phyloP scores from a whole-genome alignment of 2,113 vertebrate species.

The Nanger granti region DNA sequence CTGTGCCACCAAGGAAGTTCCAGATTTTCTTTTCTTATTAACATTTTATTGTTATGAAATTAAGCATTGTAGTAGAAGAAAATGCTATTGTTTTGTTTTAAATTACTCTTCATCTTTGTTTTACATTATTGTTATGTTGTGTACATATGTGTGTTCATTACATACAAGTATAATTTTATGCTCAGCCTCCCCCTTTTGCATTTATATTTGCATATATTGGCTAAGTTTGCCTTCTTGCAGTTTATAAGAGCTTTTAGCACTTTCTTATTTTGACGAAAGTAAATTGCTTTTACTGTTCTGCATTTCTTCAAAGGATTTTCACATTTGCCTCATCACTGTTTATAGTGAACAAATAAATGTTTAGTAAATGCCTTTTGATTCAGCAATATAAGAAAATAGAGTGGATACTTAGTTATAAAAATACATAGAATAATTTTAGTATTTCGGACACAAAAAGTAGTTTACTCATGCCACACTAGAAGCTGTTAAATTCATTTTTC shows the following conservation, averaged over 20 bases:
- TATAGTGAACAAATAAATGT: not conserved
- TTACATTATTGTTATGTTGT: not conserved
- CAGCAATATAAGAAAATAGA: not conserved
- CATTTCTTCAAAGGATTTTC: not conserved
- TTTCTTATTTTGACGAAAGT: not conserved
- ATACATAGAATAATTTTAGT: not conserved
- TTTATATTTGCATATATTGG: not conserved
- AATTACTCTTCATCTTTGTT: not conserved
- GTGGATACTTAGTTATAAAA: not conserved
- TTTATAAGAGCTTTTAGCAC: not conserved
- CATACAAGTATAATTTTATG: accelerated
- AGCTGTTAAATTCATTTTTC: not conserved
- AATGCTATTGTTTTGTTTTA: not conserved
- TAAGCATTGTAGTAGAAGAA: not conserved
- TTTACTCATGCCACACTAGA: not conserved
- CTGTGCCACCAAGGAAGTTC: not conserved
- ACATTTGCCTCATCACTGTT: not conserved
- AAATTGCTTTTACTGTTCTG: not conserved
- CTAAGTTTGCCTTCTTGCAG: not conserved
- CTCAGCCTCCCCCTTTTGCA: not conserved
- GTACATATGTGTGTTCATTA: not conserved
- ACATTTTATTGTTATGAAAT: not conserved
- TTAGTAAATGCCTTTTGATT: slow-evolving; percentile 12
- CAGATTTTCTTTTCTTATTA: not conserved
- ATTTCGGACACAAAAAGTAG: not conserved